These are phyloP conservation scores for Catamblyrhynchus diadema DNA, from an alignment of 2,797 vertebrate species.

Conservation along the genomic window DNA sequence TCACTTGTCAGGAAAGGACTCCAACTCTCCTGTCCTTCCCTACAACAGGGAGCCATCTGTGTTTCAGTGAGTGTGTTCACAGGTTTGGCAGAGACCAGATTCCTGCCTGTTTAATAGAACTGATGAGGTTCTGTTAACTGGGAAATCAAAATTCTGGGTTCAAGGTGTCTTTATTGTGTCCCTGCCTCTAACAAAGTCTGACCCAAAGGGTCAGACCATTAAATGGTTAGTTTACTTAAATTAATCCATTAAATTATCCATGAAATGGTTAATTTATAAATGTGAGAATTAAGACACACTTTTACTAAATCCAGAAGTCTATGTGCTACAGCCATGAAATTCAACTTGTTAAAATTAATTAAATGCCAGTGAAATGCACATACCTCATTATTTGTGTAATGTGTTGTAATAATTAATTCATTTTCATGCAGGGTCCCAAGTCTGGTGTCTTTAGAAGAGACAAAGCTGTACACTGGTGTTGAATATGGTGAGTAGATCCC, in stretches of 20 bases:
- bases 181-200: background rate
- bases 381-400: background rate
- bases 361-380: background rate
- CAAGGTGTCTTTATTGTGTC: background rate
- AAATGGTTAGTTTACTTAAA: background rate
- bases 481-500: constrained; percentile 83
- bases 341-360: background rate
- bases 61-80: background rate
- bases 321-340: background rate
- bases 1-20: background rate
- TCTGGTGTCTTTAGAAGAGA: constrained; percentile 91
- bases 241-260: background rate
- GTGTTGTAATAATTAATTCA: constrained; percentile 14
- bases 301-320: background rate
- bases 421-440: constrained; percentile 84
- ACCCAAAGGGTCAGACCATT: background rate
- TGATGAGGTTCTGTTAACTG: background rate
- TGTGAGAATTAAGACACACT: background rate
- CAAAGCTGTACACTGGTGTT: constrained; percentile 88
- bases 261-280: background rate
- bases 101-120: background rate
- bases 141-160: background rate
- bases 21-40: background rate
- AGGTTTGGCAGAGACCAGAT: background rate
- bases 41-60: rapidly evolving